These are phyloP conservation scores for Lacerta agilis DNA, from an alignment of 2,797 vertebrate genomes.

Conservation along the genomic window DNA sequence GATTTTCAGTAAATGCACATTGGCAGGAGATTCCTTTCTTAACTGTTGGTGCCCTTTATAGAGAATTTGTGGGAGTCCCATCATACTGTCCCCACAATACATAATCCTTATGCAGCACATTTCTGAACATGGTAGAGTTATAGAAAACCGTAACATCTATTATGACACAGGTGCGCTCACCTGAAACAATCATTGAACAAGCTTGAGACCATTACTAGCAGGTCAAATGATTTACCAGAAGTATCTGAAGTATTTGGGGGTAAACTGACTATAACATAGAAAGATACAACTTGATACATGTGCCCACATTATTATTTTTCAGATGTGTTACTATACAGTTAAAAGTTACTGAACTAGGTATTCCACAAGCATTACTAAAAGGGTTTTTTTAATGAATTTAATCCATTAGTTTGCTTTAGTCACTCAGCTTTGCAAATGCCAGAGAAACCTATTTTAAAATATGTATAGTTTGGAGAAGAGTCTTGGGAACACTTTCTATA, in stretches of 20 bases:
- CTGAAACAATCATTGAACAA: background rate
- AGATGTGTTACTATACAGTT: no score
- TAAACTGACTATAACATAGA: no score
- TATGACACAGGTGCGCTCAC: background rate
- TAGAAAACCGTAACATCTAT: background rate
- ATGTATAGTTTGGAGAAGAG: background rate
- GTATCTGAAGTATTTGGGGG: no score
- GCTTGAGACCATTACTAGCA: background rate
- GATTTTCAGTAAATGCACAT: background rate
- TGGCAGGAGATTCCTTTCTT: background rate
- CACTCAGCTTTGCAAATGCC: background rate
- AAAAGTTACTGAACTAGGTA: no score
- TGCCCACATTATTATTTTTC: no score
- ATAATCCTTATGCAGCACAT: background rate
- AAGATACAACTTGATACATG: no score
- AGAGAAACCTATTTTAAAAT: background rate
- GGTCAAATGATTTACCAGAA: background rate
- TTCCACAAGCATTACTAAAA: background rate
- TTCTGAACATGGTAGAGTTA: background rate
- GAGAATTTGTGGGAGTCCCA: background rate
- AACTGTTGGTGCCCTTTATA: background rate
- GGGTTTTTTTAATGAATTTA: background rate
- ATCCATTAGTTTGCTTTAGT: background rate
- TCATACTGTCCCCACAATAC: background rate
- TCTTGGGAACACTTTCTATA: background rate